These are phyloP conservation scores for Lamellibrachia columna DNA, from an alignment of 2,888 invertebrate species.

Conservation along the genomic window DNA sequence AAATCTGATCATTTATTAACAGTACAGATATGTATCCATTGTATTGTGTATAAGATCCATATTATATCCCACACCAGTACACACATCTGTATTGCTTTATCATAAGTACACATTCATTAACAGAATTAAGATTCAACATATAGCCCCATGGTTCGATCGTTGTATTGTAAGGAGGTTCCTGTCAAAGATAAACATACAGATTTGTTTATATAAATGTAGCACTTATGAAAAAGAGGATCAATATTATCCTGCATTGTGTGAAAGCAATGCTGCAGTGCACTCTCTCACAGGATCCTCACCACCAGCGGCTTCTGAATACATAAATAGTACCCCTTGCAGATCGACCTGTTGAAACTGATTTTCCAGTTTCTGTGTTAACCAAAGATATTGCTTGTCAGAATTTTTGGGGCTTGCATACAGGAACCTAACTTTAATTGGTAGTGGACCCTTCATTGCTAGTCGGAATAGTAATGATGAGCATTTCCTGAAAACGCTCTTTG, in stretches of 20 bases:
- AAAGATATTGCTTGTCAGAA: too few species aligned
- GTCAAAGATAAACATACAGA: neutral
- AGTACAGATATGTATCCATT: neutral
- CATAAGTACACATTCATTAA: neutral
- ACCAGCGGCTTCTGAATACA: too few species aligned
- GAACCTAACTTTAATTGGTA: too few species aligned
- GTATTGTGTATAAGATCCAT: neutral
- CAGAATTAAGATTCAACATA: neutral
- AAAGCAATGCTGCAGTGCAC: neutral
- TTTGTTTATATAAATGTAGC: neutral
- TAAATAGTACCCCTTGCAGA: too few species aligned
- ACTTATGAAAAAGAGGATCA: neutral
- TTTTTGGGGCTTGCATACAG: too few species aligned
- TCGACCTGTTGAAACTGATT: too few species aligned
- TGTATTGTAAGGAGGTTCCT: neutral
- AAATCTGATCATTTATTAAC: neutral
- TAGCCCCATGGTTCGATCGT: neutral
- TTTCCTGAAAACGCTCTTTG: too few species aligned
- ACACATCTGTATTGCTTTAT: neutral
- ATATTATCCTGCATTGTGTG: neutral
- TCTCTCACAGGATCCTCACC: neutral
- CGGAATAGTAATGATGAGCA: too few species aligned
- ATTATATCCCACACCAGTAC: neutral
- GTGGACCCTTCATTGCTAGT: too few species aligned
- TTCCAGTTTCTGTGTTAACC: too few species aligned